Evolutionary conservation across 2,797 vertebrate genomes (phyloP).

Genomic region (Melopsittacus undulatus): DNA sequence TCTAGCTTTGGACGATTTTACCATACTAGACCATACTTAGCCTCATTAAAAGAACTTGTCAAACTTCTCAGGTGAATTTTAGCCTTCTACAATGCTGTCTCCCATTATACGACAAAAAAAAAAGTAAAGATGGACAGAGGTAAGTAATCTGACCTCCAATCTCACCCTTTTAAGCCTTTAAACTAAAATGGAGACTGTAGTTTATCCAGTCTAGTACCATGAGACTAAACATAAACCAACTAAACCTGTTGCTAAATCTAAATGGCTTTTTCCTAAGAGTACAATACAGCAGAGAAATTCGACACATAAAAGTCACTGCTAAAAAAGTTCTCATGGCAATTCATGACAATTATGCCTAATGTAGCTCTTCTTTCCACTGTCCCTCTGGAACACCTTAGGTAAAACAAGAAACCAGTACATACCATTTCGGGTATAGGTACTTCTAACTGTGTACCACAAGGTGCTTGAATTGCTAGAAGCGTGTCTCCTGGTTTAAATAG

Average conservation of each 20-base stretch:
- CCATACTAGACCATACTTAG: not conserved
- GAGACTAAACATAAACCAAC: not conserved
- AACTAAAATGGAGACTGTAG: not conserved
- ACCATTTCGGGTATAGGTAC: constrained; percentile 94
- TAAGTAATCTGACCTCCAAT: not conserved
- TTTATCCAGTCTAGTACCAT: not conserved
- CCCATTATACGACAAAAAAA: not conserved
- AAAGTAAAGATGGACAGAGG: not conserved
- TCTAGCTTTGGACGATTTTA: not conserved
- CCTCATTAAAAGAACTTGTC: not conserved
- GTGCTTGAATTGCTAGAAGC: constrained; percentile 92
- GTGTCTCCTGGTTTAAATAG: constrained; percentile 84
- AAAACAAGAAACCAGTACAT: constrained; percentile 61
- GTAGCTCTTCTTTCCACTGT: not conserved
- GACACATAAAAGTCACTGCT: not conserved
- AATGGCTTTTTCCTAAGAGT: not conserved
- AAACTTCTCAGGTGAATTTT: not conserved
- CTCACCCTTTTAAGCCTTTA: not conserved
- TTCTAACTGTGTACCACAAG: constrained; percentile 93
- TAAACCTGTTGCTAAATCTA: not conserved
- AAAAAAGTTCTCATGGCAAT: not conserved
- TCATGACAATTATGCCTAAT: not conserved
- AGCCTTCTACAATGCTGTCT: not conserved
- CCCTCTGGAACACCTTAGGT: not conserved
- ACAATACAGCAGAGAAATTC: not conserved